These are phyloP conservation scores for Crenuchus spilurus DNA, from an alignment of 2,797 vertebrate genomes.

Conservation along the genomic window DNA sequence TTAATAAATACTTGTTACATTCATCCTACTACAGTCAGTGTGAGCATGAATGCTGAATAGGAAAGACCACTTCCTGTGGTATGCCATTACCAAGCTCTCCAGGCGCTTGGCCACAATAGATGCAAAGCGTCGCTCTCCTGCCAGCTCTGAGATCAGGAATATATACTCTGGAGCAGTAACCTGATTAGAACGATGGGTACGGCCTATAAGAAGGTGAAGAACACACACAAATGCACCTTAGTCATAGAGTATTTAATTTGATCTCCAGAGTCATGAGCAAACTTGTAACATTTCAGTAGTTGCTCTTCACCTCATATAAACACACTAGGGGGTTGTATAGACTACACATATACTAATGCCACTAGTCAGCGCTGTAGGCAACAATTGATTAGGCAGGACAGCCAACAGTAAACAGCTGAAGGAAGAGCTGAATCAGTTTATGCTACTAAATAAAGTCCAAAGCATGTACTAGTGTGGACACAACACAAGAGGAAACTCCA, in stretches of 20 bases:
- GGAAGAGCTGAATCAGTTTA: too few species aligned
- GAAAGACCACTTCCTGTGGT: not conserved
- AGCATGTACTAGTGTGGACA: too few species aligned
- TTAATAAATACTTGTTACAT: not conserved
- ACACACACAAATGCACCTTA: conserved; percentile 7
- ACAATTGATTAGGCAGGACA: too few species aligned
- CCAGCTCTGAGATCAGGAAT: conserved; percentile 97
- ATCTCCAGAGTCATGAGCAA: not conserved
- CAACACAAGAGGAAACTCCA: too few species aligned
- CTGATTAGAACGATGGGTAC: conserved; percentile 97
- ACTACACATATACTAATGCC: too few species aligned
- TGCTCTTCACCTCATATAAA: too few species aligned
- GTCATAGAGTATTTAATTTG: conserved; percentile 1
- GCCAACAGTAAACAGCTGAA: too few species aligned
- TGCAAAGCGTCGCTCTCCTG: conserved; percentile 94
- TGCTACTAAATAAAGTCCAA: too few species aligned
- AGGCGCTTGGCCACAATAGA: conserved; percentile 96
- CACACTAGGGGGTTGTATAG: too few species aligned
- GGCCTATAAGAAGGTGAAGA: conserved; percentile 76
- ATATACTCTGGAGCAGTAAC: conserved; percentile 95
- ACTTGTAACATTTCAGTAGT: not conserved
- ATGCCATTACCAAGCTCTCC: conserved; percentile 88
- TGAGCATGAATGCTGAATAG: not conserved
- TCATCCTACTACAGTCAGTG: not conserved
- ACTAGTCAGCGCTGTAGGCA: too few species aligned